Percentiles rank a stretch among this genome's conserved stretches.
Evolutionary conservation across 2,888 invertebrate species (phyloP).

Genomic region (Leptinotarsa rubiginosa): DNA sequence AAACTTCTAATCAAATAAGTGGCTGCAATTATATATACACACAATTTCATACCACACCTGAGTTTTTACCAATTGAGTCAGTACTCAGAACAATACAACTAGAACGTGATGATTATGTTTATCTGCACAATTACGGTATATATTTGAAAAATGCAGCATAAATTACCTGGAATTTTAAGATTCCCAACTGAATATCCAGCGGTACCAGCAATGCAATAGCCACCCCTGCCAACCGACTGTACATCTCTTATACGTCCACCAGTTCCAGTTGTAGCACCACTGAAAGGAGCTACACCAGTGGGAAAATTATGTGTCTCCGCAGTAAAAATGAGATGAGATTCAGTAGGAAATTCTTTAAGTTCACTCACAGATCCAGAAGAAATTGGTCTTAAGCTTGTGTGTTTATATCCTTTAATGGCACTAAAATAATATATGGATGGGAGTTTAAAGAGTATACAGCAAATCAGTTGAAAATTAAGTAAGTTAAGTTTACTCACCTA

Average conservation of each 20-base stretch:
- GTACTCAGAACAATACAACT: too few species aligned
- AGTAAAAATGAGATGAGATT: slow-evolving; percentile 94
- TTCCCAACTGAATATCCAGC: slow-evolving; percentile 97
- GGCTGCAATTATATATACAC: too few species aligned
- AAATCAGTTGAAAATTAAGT: too few species aligned
- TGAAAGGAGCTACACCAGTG: slow-evolving; percentile 96
- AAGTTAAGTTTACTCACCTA: slow-evolving; percentile 70
- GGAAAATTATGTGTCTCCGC: slow-evolving; percentile 99
- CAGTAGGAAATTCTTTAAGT: slow-evolving; percentile 68
- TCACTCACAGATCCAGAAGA: slow-evolving; percentile 75
- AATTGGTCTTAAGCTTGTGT: slow-evolving; percentile 76
- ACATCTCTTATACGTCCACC: slow-evolving; percentile 96
- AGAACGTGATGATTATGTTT: too few species aligned
- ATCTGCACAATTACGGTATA: neutral
- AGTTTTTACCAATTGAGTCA: too few species aligned
- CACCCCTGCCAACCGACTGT: slow-evolving; percentile 94
- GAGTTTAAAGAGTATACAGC: too few species aligned
- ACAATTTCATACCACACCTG: too few species aligned
- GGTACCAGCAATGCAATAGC: slow-evolving; percentile 93
- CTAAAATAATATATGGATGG: slow-evolving; percentile 66
- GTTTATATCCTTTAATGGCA: slow-evolving; percentile 86
- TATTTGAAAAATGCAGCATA: slow-evolving; percentile 3
- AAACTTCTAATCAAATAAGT: too few species aligned
- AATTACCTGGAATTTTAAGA: slow-evolving; percentile 84
- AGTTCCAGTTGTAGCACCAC: slow-evolving; percentile 97